A percentile compares a stretch with the other conserved stretches of the same genome.
phyloP scores from a whole-genome alignment of 2,888 invertebrate genomes.

The Microctonus aethiopoides region DNA sequence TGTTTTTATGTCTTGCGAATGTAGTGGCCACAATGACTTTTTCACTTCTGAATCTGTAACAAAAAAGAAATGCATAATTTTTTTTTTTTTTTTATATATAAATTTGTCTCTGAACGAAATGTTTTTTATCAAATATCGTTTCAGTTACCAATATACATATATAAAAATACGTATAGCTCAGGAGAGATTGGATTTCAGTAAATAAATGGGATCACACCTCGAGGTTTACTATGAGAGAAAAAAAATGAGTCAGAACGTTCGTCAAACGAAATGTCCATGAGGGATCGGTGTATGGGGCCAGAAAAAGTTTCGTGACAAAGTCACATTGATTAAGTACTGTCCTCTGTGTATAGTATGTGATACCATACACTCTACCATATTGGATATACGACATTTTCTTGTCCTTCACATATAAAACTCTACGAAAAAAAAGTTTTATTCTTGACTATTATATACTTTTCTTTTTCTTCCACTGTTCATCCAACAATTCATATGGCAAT shows the following conservation, averaged over 20 bases:
- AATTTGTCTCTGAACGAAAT: background rate
- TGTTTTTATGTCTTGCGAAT: background rate
- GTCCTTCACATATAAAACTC: constrained; percentile 22
- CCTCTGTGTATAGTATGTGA: constrained; percentile 15
- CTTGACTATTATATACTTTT: too few species aligned
- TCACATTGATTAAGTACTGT: constrained; percentile 38
- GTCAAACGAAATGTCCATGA: constrained; percentile 28
- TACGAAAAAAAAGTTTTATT: constrained; percentile 8
- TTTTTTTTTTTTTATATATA: background rate
- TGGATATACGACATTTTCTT: constrained; percentile 37
- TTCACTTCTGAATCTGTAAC: background rate
- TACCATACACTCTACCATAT: constrained; percentile 44
- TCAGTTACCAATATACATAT: background rate
- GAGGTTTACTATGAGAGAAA: background rate
- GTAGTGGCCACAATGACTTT: background rate
- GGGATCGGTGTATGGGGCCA: background rate
- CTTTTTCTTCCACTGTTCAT: constrained; percentile 27
- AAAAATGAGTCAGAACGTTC: background rate
- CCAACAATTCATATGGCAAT: background rate
- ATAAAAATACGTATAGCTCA: background rate
- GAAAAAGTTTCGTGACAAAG: constrained; percentile 22
- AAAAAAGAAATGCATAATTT: background rate
- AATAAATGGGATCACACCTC: background rate
- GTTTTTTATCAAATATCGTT: background rate
- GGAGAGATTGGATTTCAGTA: constrained; percentile 1